Evolutionary conservation across 2,888 invertebrate species (phyloP).

Genomic region (Aphodius granarius): DNA sequence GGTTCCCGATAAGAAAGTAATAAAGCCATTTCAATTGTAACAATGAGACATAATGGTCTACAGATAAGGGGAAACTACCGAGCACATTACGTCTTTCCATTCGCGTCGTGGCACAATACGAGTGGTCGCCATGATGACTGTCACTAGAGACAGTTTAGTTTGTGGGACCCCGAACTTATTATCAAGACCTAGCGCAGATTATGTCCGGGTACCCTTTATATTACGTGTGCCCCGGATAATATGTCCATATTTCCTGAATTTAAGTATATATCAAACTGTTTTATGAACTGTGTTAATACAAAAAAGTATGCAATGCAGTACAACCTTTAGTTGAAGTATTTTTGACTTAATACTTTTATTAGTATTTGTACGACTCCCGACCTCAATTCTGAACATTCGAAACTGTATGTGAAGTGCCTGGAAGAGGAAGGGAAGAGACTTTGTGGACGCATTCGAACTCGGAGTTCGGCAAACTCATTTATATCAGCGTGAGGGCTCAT

Average conservation of each 20-base stretch:
- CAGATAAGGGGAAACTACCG: not conserved
- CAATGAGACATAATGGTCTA: not conserved
- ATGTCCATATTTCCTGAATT: not conserved
- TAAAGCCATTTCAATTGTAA: not conserved
- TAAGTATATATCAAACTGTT: not conserved
- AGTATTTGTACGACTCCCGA: not conserved
- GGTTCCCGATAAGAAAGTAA: not conserved
- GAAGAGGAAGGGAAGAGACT: not conserved
- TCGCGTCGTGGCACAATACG: not conserved
- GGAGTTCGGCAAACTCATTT: conserved; percentile 36
- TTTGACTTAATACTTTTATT: not conserved
- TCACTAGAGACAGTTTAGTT: not conserved
- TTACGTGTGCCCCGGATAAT: not conserved
- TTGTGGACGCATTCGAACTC: not conserved
- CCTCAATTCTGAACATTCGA: not conserved
- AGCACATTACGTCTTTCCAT: not conserved
- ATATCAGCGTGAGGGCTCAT: conserved; percentile 35
- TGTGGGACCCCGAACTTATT: not conserved
- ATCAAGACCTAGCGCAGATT: not conserved
- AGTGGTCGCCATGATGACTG: not conserved
- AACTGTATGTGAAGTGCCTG: not conserved
- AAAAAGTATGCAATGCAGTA: not conserved
- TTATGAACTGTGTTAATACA: not conserved
- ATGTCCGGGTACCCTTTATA: not conserved
- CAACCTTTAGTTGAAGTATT: not conserved